A percentile compares a stretch with the other conserved stretches of the same genome.
Evolutionary conservation across 2,113 vertebrate genomes (phyloP).

Genomic region (Pristiophorus japonicus): DNA sequence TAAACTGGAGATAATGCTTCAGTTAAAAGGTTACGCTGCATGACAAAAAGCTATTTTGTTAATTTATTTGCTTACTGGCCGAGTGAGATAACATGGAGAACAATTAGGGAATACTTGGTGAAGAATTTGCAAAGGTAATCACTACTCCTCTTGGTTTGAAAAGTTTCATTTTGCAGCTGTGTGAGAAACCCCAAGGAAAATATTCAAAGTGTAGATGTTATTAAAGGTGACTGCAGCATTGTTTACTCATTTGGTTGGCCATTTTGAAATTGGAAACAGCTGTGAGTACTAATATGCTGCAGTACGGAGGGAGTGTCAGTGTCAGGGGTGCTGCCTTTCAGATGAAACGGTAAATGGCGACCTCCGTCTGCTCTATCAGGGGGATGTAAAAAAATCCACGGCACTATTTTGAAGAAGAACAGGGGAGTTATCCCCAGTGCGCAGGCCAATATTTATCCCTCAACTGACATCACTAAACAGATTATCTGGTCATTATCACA

Average conservation of each 20-base stretch:
- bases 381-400: too few species aligned
- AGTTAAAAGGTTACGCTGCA: conserved; percentile 99
- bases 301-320: not conserved
- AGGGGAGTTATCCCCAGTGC: too few species aligned
- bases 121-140: conserved; percentile 98
- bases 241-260: not conserved
- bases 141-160: conserved; percentile 44
- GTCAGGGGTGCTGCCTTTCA: too few species aligned
- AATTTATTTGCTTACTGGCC: conserved; percentile 99
- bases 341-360: too few species aligned
- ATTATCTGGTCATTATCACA: too few species aligned
- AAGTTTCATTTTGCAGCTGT: not conserved
- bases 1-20: conserved; percentile 99
- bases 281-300: not conserved
- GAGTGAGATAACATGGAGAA: conserved; percentile 96
- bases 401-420: too few species aligned
- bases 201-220: not conserved
- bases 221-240: not conserved
- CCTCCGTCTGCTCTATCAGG: too few species aligned
- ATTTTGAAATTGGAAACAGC: not conserved
- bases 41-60: conserved; percentile 99
- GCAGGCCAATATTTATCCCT: too few species aligned
- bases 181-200: not conserved
- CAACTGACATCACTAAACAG: too few species aligned
- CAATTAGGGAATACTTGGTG: conserved; percentile 98